Conservation (phyloP, 2,797 vertebrate genomes). For the Rousettus madagascariensis region DNA sequence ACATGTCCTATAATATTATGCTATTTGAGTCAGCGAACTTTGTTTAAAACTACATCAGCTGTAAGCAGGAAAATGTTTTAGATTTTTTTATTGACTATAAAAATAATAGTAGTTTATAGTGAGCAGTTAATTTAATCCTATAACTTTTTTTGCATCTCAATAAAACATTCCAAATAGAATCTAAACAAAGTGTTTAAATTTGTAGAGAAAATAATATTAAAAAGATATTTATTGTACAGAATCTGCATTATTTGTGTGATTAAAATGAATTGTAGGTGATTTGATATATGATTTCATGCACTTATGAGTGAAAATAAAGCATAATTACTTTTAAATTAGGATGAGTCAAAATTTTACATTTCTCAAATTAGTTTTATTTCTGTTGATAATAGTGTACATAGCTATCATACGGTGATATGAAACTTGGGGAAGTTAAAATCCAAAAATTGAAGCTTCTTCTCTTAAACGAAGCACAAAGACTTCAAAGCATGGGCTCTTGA, state of each 20-base stretch:
- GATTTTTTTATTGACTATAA: constrained; percentile 47
- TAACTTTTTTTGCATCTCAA: not conserved
- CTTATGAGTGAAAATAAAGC: not conserved
- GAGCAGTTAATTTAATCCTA: not conserved
- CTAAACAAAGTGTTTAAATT: not conserved
- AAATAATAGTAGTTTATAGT: not conserved
- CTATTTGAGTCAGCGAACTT: not conserved
- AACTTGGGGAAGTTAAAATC: constrained; percentile 2
- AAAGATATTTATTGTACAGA: not conserved
- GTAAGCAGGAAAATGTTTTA: not conserved
- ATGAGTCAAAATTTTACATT: not conserved
- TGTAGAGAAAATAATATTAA: not conserved
- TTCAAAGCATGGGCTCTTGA: not conserved
- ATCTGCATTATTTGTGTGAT: not conserved
- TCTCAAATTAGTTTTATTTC: constrained; percentile 34
- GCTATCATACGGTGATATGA: not conserved
- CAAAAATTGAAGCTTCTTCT: not conserved
- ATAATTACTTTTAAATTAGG: constrained; percentile 7
- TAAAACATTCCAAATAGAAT: not conserved
- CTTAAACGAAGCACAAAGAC: not conserved
- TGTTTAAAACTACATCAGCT: not conserved
- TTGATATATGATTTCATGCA: not conserved
- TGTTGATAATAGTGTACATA: not conserved
- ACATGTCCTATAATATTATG: not conserved
- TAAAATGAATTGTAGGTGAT: not conserved